Evolutionary conservation across 2,888 invertebrate genomes (phyloP), one percentile per base, ranked within the genome.

Genomic region (Antheraea yamamai): DNA sequence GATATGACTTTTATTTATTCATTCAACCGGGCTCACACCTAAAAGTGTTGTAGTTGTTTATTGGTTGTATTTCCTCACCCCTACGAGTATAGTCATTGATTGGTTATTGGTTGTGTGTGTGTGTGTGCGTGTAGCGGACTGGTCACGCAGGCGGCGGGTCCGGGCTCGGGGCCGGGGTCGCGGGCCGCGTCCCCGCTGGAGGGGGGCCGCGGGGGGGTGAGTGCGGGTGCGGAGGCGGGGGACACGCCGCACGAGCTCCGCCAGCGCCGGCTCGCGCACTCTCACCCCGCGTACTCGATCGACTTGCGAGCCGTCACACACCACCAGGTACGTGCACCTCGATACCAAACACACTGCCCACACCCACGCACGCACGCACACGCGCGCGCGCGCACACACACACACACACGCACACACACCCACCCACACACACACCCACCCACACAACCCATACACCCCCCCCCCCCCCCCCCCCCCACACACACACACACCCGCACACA

Each of bases 201-300:
- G 80, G 93, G 93, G 92, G 2, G 90, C 83, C 14, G 91, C 90
- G 79, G 92, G 90, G 84, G 89, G 91, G 39, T 92, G 93, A 92
- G 97, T 97, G 84, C 97, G 82, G 81, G 95, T 96, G 84, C 93
- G 97, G 76, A 95, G 95, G 82, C 76, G 77, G 77, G 77, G 26
- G 85, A 83, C 82, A 76, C 88, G n/a, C 87, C 91, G 80, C 98
- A 98, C 89, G 97, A 97, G 84, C 95, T 96, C 86, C 95, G 98
- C 55, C 95, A 96, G 73, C 96, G 96, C 83, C 95, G 96, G 85
- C 95, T 97, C 58, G 95, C 96, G 74, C 94, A 96, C 73, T 93
- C 95, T 75, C 98, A 99, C 93, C 98, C 98, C 55, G 97, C 98
- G 30, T 97, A 97, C 87, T 96, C 96, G 75, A 96, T 98, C 70